Evolutionary conservation across 2,113 vertebrate genomes (phyloP).

Genomic region (Mobula birostris): DNA sequence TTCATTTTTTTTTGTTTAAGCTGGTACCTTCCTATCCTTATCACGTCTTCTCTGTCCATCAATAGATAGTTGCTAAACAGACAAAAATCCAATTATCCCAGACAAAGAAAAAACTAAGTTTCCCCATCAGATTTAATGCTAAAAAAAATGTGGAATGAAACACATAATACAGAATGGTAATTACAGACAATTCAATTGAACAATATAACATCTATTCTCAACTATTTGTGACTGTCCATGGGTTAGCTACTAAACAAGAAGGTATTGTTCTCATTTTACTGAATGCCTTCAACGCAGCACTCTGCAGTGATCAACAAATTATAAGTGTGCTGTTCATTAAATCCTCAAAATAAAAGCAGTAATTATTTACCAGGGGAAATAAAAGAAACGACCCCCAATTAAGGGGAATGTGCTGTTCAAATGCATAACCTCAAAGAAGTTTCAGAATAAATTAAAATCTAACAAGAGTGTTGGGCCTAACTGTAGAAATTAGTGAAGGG

Average conservation of each 20-base stretch:
- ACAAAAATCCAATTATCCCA: background rate
- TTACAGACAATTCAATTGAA: constrained; percentile 11
- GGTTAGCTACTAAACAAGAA: background rate
- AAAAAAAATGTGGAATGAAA: background rate
- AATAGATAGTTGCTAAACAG: background rate
- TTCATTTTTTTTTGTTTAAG: background rate
- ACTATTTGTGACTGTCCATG: constrained; percentile 9
- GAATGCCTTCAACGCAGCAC: background rate
- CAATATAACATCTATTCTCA: background rate
- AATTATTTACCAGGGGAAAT: background rate
- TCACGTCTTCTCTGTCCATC: background rate
- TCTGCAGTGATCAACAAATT: background rate
- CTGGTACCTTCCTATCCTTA: background rate
- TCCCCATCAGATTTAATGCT: background rate
- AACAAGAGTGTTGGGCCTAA: background rate
- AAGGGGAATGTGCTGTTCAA: background rate
- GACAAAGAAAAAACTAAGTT: background rate
- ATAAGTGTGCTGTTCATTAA: background rate
- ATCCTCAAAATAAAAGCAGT: background rate
- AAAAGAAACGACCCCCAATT: too few species aligned
- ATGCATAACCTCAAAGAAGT: background rate
- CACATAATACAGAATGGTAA: background rate
- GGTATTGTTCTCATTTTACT: background rate
- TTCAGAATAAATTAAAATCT: background rate
- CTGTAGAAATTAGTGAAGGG: background rate